Conservation (phyloP, 2,888 invertebrate species). For the Coenonympha glycerion region DNA sequence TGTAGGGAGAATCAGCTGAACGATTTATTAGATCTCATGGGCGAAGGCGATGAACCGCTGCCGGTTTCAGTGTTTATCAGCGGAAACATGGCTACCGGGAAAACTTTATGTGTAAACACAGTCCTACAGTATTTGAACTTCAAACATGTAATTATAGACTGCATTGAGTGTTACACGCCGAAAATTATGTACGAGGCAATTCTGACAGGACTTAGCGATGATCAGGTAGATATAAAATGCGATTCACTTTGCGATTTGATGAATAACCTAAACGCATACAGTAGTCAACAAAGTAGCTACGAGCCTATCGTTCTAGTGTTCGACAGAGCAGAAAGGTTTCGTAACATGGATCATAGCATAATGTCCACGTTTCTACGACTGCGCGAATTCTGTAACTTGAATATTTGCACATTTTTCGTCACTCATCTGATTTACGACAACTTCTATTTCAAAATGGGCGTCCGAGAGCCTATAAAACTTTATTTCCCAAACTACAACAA, state of each 20-base stretch:
- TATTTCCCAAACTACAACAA: slow-evolving; percentile 88
- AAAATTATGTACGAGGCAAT: slow-evolving; percentile 86
- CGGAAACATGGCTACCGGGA: slow-evolving; percentile 90
- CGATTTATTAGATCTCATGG: slow-evolving; percentile 69
- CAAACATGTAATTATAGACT: slow-evolving; percentile 81
- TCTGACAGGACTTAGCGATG: slow-evolving; percentile 72
- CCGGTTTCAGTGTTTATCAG: slow-evolving; percentile 84
- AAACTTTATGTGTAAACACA: slow-evolving; percentile 80
- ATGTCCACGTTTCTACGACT: slow-evolving; percentile 83
- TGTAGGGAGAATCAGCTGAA: slow-evolving; percentile 70
- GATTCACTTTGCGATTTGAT: slow-evolving; percentile 83
- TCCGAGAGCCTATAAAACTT: slow-evolving; percentile 82
- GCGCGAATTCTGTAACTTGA: slow-evolving; percentile 81
- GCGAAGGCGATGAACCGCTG: slow-evolving; percentile 76
- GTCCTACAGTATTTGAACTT: slow-evolving; percentile 76
- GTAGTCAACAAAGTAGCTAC: slow-evolving; percentile 38
- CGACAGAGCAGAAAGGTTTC: slow-evolving; percentile 87
- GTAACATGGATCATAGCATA: slow-evolving; percentile 83
- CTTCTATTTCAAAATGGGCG: slow-evolving; percentile 81
- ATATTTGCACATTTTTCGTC: slow-evolving; percentile 84
- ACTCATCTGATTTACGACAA: slow-evolving; percentile 89
- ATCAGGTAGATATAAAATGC: slow-evolving; percentile 72
- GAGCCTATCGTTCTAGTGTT: slow-evolving; percentile 80
- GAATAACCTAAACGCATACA: slow-evolving; percentile 56
- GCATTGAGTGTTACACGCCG: slow-evolving; percentile 86